phyloP scores from a whole-genome alignment of 2,888 invertebrate species.

The Ellobium chinense region DNA sequence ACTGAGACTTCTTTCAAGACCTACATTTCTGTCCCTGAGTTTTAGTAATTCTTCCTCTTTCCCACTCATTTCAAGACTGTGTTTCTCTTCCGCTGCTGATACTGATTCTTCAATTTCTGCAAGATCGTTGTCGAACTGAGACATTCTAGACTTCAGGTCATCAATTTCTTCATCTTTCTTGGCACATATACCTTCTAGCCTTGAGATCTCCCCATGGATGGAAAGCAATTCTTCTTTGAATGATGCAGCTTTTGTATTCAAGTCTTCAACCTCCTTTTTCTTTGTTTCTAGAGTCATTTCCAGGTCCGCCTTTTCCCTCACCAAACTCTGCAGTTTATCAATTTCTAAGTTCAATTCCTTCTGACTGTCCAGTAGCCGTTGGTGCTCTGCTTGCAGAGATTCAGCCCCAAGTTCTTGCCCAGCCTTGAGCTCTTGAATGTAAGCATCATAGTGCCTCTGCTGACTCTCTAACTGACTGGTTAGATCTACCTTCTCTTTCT shows the following conservation, averaged over 20 bases:
- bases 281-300: slow-evolving; percentile 55
- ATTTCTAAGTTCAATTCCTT: slow-evolving; percentile 57
- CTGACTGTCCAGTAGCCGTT: slow-evolving; percentile 53
- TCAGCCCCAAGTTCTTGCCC: slow-evolving; percentile 55
- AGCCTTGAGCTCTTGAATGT: slow-evolving; percentile 59
- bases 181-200: slow-evolving; percentile 47
- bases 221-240: background rate
- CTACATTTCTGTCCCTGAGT: slow-evolving; percentile 29
- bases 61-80: background rate
- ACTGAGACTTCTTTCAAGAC: background rate
- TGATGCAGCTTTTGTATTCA: background rate
- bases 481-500: slow-evolving; percentile 19
- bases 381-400: slow-evolving; percentile 57
- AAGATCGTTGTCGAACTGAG: background rate
- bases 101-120: background rate
- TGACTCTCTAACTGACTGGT: slow-evolving; percentile 45
- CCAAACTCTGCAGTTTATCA: slow-evolving; percentile 54
- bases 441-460: slow-evolving; percentile 61
- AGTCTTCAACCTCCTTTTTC: slow-evolving; percentile 54
- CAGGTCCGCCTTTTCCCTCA: slow-evolving; percentile 52
- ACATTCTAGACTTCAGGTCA: slow-evolving; percentile 49
- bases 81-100: background rate
- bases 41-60: background rate
- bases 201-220: slow-evolving; percentile 33
- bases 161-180: slow-evolving; percentile 53